Conservation (phyloP, 1,140 invertebrate species). For the Sinella curviseta region DNA sequence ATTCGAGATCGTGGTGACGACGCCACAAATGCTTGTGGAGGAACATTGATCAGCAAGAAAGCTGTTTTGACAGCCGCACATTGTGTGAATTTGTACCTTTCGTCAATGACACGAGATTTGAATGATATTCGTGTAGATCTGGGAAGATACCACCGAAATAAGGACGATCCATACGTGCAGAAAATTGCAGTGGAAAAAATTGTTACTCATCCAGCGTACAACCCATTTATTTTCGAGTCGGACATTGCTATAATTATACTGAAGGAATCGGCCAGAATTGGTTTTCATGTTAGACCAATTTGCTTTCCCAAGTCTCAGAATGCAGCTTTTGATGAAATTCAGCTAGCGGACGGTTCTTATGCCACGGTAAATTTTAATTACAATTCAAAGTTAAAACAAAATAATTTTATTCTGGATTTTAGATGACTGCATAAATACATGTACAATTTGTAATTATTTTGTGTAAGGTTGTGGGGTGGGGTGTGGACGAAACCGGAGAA, state of each 20-base stretch:
- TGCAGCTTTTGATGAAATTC: constrained; percentile 39
- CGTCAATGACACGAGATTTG: constrained; percentile 2
- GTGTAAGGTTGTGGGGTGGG: constrained; percentile 32
- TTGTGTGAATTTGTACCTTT: constrained; percentile 37
- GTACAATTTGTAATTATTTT: not conserved
- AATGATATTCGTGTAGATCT: constrained; percentile 37
- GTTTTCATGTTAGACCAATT: constrained; percentile 46
- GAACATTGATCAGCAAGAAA: constrained; percentile 17
- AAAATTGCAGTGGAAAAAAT: constrained; percentile 32
- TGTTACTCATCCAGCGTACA: constrained; percentile 40
- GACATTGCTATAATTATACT: constrained; percentile 47
- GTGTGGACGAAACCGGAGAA: constrained; percentile 29
- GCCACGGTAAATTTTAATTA: constrained; percentile 45
- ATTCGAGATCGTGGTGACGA: not conserved
- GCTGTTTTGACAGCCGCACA: constrained; percentile 44
- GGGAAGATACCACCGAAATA: constrained; percentile 39
- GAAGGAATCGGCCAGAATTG: constrained; percentile 32
- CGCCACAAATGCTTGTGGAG: constrained; percentile 3
- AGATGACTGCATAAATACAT: not conserved
- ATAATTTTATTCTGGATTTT: not conserved
- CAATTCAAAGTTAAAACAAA: not conserved
- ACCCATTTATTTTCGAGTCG: constrained; percentile 43
- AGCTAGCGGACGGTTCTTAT: constrained; percentile 36
- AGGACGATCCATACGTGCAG: constrained; percentile 44
- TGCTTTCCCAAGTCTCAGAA: constrained; percentile 44